A percentile compares a stretch with the other conserved stretches of the same genome.
These are phyloP conservation scores for Mylabris phalerata DNA, from an alignment of 1,140 invertebrate species.

Conservation along the genomic window DNA sequence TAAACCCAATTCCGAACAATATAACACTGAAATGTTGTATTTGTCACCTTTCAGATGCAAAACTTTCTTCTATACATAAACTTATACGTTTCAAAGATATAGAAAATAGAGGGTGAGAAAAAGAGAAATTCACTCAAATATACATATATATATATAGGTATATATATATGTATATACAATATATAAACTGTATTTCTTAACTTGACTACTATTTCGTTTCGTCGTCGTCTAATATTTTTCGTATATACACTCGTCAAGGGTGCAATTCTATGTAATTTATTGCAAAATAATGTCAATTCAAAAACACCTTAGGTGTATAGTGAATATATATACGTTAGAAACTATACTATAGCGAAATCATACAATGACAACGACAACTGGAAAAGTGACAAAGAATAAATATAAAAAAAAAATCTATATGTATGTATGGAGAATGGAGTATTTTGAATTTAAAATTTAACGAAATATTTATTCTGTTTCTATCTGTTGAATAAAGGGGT, in stretches of 20 bases:
- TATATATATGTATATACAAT: neutral
- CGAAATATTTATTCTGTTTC: too few species aligned
- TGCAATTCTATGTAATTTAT: constrained; percentile 27
- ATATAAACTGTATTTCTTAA: too few species aligned
- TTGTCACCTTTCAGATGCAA: constrained; percentile 30
- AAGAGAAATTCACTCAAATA: too few species aligned
- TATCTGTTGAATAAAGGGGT: too few species aligned
- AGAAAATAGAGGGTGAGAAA: neutral
- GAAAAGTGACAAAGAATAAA: too few species aligned
- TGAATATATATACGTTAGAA: neutral
- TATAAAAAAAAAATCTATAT: too few species aligned
- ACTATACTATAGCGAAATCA: too few species aligned
- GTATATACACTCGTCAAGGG: constrained; percentile 24
- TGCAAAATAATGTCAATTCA: constrained; percentile 29
- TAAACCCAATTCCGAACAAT: constrained; percentile 23
- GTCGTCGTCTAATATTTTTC: constrained; percentile 21
- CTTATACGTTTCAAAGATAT: too few species aligned
- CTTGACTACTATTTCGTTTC: neutral
- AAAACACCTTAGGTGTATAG: constrained; percentile 12
- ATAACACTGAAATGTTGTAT: constrained; percentile 24
- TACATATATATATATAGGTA: too few species aligned
- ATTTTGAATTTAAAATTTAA: too few species aligned
- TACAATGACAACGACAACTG: too few species aligned
- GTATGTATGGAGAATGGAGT: too few species aligned
- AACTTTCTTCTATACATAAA: neutral